phyloP scores from a whole-genome alignment of 1,140 invertebrate species.

The Dendrolimus punctatus region DNA sequence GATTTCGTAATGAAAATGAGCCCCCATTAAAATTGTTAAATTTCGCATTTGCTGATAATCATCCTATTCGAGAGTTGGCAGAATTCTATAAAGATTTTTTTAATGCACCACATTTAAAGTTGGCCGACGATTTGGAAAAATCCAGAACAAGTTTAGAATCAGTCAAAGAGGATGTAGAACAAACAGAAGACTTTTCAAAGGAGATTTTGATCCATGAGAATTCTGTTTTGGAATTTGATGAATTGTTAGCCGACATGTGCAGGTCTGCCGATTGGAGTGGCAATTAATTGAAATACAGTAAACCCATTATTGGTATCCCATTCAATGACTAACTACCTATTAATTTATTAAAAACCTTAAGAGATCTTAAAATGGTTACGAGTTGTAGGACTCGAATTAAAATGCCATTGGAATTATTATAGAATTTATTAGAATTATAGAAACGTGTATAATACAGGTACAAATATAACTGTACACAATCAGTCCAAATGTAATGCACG shows the following conservation, averaged over 20 bases:
- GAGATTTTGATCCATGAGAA: constrained; percentile 52
- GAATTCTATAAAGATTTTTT: constrained; percentile 67
- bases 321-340: too few species aligned
- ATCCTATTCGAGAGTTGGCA: constrained; percentile 58
- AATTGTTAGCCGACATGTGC: constrained; percentile 60
- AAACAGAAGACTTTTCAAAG: constrained; percentile 44
- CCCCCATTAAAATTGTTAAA: constrained; percentile 51
- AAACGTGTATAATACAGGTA: too few species aligned
- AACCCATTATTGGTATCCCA: too few species aligned
- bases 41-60: constrained; percentile 58
- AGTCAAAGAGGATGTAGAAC: constrained; percentile 33
- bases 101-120: constrained; percentile 58
- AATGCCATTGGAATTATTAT: too few species aligned
- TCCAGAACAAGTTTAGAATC: constrained; percentile 22
- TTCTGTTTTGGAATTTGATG: constrained; percentile 57
- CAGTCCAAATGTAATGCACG: too few species aligned
- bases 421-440: too few species aligned
- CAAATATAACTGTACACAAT: too few species aligned
- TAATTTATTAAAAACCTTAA: too few species aligned
- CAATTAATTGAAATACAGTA: constrained; percentile 22
- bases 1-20: constrained; percentile 51
- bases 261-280: constrained; percentile 54
- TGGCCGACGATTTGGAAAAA: constrained; percentile 28
- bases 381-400: too few species aligned
- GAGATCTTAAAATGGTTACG: too few species aligned